phyloP scores from a whole-genome alignment of 2,113 vertebrate species.

The Puntigrus tetrazona region DNA sequence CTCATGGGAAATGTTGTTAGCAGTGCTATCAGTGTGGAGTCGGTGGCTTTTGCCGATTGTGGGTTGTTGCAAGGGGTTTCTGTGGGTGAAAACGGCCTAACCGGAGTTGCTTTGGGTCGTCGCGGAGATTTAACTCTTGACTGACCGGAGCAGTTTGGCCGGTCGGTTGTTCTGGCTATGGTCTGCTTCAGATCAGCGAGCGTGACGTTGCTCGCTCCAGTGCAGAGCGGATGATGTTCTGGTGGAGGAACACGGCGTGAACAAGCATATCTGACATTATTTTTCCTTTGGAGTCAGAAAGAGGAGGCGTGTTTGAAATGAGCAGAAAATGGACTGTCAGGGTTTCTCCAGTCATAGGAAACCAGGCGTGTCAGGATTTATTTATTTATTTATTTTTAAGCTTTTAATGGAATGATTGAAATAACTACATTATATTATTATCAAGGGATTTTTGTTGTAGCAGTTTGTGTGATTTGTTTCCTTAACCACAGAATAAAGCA shows the following conservation, averaged over 20 bases:
- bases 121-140: neutral
- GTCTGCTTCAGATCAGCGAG: neutral
- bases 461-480: neutral
- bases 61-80: neutral
- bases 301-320: neutral
- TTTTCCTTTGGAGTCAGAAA: neutral
- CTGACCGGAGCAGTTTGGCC: neutral
- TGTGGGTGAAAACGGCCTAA: neutral
- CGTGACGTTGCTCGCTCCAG: neutral
- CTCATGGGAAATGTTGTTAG: slow-evolving; percentile 17
- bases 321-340: neutral
- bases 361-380: neutral
- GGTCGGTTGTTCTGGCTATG: neutral
- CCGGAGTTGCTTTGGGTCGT: neutral
- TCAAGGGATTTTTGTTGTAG: neutral
- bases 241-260: neutral
- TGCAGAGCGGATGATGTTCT: neutral
- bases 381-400: neutral
- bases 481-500: too few species aligned
- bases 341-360: neutral
- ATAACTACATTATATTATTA: neutral
- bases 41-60: neutral
- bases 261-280: neutral
- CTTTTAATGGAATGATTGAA: too few species aligned
- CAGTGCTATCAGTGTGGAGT: neutral